Conservation (phyloP, 2,797 vertebrate genomes). For the Podargus strigoides region DNA sequence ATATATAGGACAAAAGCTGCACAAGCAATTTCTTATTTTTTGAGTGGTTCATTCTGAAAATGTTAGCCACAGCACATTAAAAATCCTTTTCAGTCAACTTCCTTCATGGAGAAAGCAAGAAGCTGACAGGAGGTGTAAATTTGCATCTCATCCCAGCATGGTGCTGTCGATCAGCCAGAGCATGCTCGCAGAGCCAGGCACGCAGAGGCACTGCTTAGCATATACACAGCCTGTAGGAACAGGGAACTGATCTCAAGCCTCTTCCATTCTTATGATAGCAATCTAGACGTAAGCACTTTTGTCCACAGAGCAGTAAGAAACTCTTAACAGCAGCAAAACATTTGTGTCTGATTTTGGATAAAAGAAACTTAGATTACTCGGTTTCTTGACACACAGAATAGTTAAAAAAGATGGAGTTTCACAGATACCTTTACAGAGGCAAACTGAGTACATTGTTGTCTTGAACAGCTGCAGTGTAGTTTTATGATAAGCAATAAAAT, state of each 20-base stretch:
- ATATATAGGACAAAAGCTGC: not conserved
- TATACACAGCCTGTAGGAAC: not conserved
- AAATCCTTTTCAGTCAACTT: not conserved
- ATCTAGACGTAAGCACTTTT: not conserved
- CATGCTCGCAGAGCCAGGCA: not conserved
- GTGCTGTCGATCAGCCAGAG: not conserved
- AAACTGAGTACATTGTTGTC: not conserved
- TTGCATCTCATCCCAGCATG: not conserved
- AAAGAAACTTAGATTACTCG: not conserved
- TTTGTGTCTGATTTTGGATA: not conserved
- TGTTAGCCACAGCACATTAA: not conserved
- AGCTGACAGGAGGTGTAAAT: not conserved
- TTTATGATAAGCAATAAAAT: conserved; percentile 29
- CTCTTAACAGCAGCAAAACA: not conserved
- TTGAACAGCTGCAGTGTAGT: not conserved
- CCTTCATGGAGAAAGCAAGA: not conserved
- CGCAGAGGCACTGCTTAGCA: not conserved
- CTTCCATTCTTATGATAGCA: not conserved
- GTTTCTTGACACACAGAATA: not conserved
- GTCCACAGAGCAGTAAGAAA: not conserved
- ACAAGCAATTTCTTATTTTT: not conserved
- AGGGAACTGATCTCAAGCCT: not conserved
- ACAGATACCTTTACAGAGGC: not conserved
- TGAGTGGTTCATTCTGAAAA: not conserved
- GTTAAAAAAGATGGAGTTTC: not conserved